These are phyloP conservation scores for Kuschelorhynchus macadamiae DNA, from an alignment of 2,888 invertebrate species.

Conservation along the genomic window DNA sequence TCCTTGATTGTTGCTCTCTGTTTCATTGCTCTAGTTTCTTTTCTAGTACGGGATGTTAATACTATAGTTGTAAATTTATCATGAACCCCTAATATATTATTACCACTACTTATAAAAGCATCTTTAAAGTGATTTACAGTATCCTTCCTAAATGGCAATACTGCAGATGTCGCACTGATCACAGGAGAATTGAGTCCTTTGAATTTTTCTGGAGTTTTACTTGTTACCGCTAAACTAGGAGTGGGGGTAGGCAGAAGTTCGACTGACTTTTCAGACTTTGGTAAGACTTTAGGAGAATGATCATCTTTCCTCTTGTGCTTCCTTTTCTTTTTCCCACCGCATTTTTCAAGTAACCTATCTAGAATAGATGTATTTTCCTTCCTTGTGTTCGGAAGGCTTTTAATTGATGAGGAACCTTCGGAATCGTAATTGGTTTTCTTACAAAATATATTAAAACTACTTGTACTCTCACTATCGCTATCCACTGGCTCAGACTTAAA, in stretches of 20 bases:
- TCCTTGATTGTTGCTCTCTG: slow-evolving; percentile 85
- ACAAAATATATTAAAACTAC: slow-evolving; percentile 72
- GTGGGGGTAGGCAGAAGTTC: slow-evolving; percentile 79
- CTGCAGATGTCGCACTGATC: slow-evolving; percentile 73
- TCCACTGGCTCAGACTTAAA: slow-evolving; percentile 67
- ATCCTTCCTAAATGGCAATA: slow-evolving; percentile 78
- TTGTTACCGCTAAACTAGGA: slow-evolving; percentile 67
- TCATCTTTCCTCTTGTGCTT: slow-evolving; percentile 73
- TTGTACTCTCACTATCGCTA: slow-evolving; percentile 79
- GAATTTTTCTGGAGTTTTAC: slow-evolving; percentile 67
- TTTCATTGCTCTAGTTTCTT: slow-evolving; percentile 80
- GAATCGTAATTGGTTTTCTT: slow-evolving; percentile 76
- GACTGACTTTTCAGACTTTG: slow-evolving; percentile 71
- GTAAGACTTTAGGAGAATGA: slow-evolving; percentile 72
- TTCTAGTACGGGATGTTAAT: slow-evolving; percentile 81
- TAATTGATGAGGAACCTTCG: slow-evolving; percentile 79
- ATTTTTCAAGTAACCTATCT: slow-evolving; percentile 78
- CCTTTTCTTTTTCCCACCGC: slow-evolving; percentile 72
- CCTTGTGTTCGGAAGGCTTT: slow-evolving; percentile 71
- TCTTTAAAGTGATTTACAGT: slow-evolving; percentile 78
- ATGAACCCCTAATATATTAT: slow-evolving; percentile 70
- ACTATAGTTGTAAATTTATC: slow-evolving; percentile 80
- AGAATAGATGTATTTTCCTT: slow-evolving; percentile 71
- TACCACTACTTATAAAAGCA: slow-evolving; percentile 76
- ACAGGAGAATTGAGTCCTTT: slow-evolving; percentile 56